phyloP scores from a whole-genome alignment of 2,113 vertebrate genomes.

The Chaetops frenatus region DNA sequence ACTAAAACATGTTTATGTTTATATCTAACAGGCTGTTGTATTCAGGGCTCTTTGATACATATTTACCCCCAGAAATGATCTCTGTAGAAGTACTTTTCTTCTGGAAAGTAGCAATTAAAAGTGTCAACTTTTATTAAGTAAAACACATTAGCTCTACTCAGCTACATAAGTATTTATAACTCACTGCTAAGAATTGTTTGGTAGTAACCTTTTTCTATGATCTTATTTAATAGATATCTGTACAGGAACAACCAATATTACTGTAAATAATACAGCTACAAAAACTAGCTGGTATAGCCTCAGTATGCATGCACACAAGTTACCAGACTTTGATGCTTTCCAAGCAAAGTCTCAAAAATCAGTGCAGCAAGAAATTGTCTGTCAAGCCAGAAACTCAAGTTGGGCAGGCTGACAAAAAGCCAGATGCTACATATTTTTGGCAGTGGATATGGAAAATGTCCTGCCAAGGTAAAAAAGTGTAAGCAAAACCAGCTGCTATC shows the following conservation, averaged over 20 bases:
- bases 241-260: not conserved
- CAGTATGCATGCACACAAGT: not conserved
- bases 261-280: not conserved
- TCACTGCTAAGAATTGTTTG: not conserved
- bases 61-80: not conserved
- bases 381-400: not conserved
- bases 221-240: not conserved
- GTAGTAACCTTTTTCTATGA: not conserved
- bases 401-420: not conserved
- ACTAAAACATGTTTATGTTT: not conserved
- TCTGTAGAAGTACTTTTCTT: not conserved
- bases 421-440: slow-evolving; percentile 29
- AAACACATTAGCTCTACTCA: not conserved
- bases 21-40: not conserved
- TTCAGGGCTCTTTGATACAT: not conserved
- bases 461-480: slow-evolving; percentile 36
- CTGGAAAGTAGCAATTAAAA: not conserved
- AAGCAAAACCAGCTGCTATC: slow-evolving; percentile 52
- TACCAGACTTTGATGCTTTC: not conserved
- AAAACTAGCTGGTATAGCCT: not conserved
- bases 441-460: slow-evolving; percentile 32
- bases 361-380: not conserved
- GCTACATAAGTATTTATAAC: not conserved
- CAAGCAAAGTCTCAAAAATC: not conserved
- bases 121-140: not conserved